Base-by-base conservation (phyloP, 1,140 invertebrate genomes). In the Ceratina calcarata region DNA sequence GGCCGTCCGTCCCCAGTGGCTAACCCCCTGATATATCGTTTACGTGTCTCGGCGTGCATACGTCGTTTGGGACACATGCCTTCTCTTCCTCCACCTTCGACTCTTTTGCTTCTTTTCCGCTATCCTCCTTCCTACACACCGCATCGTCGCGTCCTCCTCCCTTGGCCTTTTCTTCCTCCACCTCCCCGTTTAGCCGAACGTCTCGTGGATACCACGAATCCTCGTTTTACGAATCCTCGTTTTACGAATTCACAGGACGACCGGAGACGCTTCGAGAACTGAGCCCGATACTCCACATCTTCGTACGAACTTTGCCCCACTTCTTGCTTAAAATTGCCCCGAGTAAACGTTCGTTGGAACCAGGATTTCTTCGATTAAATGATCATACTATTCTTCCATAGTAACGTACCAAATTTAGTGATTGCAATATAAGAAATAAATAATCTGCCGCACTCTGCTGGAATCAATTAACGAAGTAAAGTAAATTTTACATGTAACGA, bases 21-120 rank as follows among this genome's bases (percentile, higher is more conserved):
- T 92, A 92, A 92, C 92, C 92, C 91, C 87, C 91, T 93, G 92
- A 93, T 93, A 93, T 93, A 93, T 93, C 91, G 92, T 92, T 93
- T 92, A 92, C 91, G 92, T 93, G 92, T 93, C 90, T 89, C 91
- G 89, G 88, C 89, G 89, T 91, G 91, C 91, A 92, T 92, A 92
- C 90, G 89, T 92, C 90, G 90, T 91, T 92, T 91, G 90, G 89
- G 92, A 92, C 92, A 92, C 90, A 92, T 90, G 90, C 87, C 89
- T 88, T 83, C 86, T 84, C 85, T 82, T 78, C 83, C 84, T 70
- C 82, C 67, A 58, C 72, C 84, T 78, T 74, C 72, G 62, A 78
- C 78, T 68, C 55, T 32, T 64, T 62, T 51, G 32, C 51, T 64
- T 62, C 67, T 75, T 60, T 57, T 58, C 20, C 66, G 27, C 80